Evolutionary conservation across 2,797 vertebrate species (phyloP).

Genomic region (Pogonophryne albipinna): DNA sequence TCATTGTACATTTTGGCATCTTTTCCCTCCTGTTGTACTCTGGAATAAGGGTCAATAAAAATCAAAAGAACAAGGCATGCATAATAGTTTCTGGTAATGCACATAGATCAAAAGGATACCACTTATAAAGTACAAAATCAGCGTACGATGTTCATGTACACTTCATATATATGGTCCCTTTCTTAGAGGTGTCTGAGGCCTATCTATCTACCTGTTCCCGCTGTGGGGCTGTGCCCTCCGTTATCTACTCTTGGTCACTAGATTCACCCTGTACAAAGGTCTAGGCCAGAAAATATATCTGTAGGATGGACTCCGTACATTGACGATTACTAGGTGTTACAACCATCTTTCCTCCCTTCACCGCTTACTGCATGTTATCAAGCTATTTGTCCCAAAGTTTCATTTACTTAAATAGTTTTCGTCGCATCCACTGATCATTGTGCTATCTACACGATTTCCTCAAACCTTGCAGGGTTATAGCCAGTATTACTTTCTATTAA

Average conservation of each 20-base stretch:
- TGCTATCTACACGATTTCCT: slow-evolving; percentile 56
- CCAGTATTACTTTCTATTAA: slow-evolving; percentile 60
- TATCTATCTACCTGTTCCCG: slow-evolving; percentile 51
- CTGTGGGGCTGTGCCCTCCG: slow-evolving; percentile 51
- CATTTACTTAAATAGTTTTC: slow-evolving; percentile 67
- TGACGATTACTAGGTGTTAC: slow-evolving; percentile 51
- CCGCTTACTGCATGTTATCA: slow-evolving; percentile 65
- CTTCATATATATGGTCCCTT: slow-evolving; percentile 80
- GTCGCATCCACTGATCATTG: slow-evolving; percentile 51
- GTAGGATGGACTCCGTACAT: slow-evolving; percentile 51
- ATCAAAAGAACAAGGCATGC: slow-evolving; percentile 86
- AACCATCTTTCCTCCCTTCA: slow-evolving; percentile 37
- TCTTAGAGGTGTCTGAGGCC: slow-evolving; percentile 55
- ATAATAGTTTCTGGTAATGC: slow-evolving; percentile 83
- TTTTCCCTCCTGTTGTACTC: slow-evolving; percentile 58
- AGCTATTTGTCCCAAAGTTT: slow-evolving; percentile 49
- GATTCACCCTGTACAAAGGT: slow-evolving; percentile 55
- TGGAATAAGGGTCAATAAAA: slow-evolving; percentile 75
- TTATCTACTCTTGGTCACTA: slow-evolving; percentile 62
- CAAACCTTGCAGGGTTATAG: slow-evolving; percentile 50
- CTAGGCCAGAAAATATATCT: slow-evolving; percentile 46
- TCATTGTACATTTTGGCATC: slow-evolving; percentile 80
- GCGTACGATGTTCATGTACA: slow-evolving; percentile 81
- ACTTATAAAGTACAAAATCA: slow-evolving; percentile 77
- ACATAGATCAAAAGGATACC: slow-evolving; percentile 79